Conservation (phyloP, 2,113 vertebrate species). For the Xiphophorus maculatus region DNA sequence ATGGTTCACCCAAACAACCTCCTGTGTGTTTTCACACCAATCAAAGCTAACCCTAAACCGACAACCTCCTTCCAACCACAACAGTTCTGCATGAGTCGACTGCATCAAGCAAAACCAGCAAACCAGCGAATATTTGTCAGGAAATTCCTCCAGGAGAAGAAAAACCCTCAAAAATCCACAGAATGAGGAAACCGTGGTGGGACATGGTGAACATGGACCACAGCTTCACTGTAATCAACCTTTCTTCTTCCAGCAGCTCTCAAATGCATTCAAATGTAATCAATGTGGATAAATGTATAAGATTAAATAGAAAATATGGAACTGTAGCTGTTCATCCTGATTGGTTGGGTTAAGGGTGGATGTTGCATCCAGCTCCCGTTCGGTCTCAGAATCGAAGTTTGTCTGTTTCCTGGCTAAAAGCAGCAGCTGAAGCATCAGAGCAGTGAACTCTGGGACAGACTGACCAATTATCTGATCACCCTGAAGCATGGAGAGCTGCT, state of each 20-base stretch:
- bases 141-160: conserved; percentile 20
- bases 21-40: neutral
- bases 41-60: conserved; percentile 7
- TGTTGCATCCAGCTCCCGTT: too few relatives aligned
- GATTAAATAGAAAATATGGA: neutral
- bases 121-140: conserved; percentile 12
- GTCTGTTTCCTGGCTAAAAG: too few relatives aligned
- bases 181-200: neutral
- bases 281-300: neutral
- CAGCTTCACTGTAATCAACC: conserved; percentile 25
- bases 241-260: neutral
- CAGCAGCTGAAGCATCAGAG: too few relatives aligned
- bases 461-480: too few relatives aligned
- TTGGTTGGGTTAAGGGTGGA: neutral
- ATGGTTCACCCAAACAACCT: neutral
- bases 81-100: conserved; percentile 7
- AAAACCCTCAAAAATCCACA: conserved; percentile 25
- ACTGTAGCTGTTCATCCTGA: neutral
- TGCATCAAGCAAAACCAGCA: conserved; percentile 33
- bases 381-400: neutral
- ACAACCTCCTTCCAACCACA: conserved; percentile 30
- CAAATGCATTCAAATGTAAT: too few relatives aligned
- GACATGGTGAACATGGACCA: neutral
- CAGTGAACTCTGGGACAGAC: too few relatives aligned
- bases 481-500: neutral